Conservation (phyloP, 2,888 invertebrate genomes). For the Norana najaformis region DNA sequence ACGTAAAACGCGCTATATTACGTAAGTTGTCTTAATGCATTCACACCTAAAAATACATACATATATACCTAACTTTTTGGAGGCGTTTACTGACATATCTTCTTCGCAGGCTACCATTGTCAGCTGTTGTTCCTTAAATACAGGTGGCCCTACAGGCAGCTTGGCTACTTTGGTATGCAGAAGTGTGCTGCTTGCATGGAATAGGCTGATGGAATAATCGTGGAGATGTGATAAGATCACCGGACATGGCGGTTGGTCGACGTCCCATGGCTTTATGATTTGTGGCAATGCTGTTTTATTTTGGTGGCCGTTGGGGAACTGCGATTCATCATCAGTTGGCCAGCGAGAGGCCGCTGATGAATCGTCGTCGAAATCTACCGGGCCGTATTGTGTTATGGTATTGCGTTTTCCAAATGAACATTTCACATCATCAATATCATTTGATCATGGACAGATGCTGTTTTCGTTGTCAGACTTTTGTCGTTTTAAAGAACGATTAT, state of each 20-base stretch:
- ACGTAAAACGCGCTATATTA: too few species aligned
- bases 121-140: neutral
- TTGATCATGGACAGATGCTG: neutral
- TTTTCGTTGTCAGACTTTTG: neutral
- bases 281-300: constrained; percentile 5
- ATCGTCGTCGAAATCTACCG: neutral
- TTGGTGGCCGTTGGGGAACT: neutral
- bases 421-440: neutral
- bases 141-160: neutral
- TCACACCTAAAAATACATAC: too few species aligned
- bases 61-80: too few species aligned
- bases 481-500: neutral
- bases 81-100: too few species aligned
- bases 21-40: too few species aligned
- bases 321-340: too few species aligned
- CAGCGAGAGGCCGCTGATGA: neutral
- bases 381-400: neutral
- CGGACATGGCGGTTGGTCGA: neutral
- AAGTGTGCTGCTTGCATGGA: neutral
- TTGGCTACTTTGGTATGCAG: neutral
- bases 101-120: neutral
- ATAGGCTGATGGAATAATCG: neutral
- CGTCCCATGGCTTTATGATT: neutral
- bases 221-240: neutral
- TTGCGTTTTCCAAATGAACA: constrained; percentile 4